These are phyloP conservation scores for Sebastes schlegelii DNA, from an alignment of 2,113 vertebrate species.

Conservation along the genomic window DNA sequence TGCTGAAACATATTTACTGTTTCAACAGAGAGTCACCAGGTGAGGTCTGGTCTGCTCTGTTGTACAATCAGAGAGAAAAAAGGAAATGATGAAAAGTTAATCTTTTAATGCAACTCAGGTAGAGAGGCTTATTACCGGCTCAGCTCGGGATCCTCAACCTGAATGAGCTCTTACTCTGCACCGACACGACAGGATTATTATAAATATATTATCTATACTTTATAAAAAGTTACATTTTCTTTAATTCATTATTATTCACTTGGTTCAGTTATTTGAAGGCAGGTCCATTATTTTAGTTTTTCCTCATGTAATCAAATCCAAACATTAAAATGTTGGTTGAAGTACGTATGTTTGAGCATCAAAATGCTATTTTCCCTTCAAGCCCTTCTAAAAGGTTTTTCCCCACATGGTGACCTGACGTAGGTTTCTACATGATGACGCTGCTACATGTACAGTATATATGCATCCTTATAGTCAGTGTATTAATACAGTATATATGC, in stretches of 20 bases:
- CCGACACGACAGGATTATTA: constrained; percentile 26
- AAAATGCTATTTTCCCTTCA: too few species aligned
- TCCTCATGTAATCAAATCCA: too few species aligned
- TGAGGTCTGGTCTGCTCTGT: constrained; percentile 68
- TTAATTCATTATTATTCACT: too few species aligned
- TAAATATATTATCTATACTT: constrained; percentile 9
- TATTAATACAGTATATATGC: too few species aligned
- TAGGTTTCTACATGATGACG: too few species aligned
- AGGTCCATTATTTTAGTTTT: too few species aligned
- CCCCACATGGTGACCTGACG: too few species aligned
- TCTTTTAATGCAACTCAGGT: constrained; percentile 77
- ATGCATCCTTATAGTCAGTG: too few species aligned
- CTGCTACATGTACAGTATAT: too few species aligned
- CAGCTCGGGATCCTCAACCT: constrained; percentile 31
- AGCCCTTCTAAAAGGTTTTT: too few species aligned
- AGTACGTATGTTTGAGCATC: too few species aligned
- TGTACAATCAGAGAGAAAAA: constrained; percentile 54
- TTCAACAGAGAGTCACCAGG: constrained; percentile 71
- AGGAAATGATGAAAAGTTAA: constrained; percentile 82
- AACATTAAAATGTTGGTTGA: too few species aligned
- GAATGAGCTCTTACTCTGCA: constrained; percentile 26
- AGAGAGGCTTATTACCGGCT: constrained; percentile 61
- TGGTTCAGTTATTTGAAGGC: background rate
- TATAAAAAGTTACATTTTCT: background rate
- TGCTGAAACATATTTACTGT: constrained; percentile 72